phyloP scores from a whole-genome alignment of 2,888 invertebrate genomes.

The Yponomeuta malinellus region DNA sequence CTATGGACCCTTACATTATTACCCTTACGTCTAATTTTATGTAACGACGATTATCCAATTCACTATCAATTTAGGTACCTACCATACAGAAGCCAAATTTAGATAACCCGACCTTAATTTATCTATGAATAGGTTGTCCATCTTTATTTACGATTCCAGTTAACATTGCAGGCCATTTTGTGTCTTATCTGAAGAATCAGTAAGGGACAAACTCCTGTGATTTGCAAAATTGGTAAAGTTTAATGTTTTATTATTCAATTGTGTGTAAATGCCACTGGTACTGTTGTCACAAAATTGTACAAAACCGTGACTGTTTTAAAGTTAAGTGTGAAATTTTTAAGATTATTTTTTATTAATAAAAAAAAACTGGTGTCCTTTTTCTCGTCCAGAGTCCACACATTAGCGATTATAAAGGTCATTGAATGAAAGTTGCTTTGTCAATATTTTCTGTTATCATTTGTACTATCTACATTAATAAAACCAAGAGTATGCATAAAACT shows the following conservation, averaged over 20 bases:
- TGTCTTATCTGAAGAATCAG: not conserved
- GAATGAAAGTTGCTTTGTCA: no score
- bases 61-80: not conserved
- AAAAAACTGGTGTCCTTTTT: not conserved
- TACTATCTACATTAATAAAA: no score
- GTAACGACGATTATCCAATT: not conserved
- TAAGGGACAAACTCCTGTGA: not conserved
- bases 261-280: not conserved
- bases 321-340: no score
- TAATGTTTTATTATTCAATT: not conserved
- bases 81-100: constrained; percentile 4
- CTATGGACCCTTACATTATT: not conserved
- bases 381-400: no score
- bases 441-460: no score
- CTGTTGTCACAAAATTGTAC: constrained; percentile 5
- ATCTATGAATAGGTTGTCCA: constrained; percentile 3
- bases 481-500: no score
- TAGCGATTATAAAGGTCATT: no score
- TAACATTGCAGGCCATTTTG: not conserved
- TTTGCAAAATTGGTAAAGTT: not conserved
- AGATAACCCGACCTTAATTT: constrained; percentile 9
- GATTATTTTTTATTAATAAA: not conserved
- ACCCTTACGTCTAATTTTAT: not conserved
- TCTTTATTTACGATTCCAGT: not conserved
- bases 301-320: not conserved